phyloP scores from a whole-genome alignment of 1,140 invertebrate species.

The Drosophila kikkawai region DNA sequence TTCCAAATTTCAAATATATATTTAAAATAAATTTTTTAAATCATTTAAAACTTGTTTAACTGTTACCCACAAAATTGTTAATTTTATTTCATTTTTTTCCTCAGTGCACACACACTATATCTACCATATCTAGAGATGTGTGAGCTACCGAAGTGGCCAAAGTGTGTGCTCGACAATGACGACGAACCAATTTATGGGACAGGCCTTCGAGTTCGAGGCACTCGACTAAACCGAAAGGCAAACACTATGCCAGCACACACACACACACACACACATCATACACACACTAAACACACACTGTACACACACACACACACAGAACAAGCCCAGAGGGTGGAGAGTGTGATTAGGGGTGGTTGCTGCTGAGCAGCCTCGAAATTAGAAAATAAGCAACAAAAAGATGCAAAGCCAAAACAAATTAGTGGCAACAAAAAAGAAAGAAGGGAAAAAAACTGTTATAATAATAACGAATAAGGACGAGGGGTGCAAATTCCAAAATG shows the following conservation, averaged over 20 bases:
- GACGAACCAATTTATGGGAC: conserved; percentile 76
- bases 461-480: conserved; percentile 26
- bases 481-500: conserved; percentile 63
- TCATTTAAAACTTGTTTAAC: neutral
- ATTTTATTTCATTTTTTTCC: neutral
- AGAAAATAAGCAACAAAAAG: conserved; percentile 73
- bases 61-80: neutral
- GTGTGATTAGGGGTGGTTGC: conserved; percentile 21
- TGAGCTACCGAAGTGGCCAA: conserved; percentile 62
- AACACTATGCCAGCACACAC: conserved; percentile 49
- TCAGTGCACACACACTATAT: conserved; percentile 11
- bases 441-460: conserved; percentile 1
- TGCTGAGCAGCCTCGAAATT: conserved; percentile 46
- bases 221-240: conserved; percentile 62
- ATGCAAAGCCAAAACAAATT: conserved; percentile 55
- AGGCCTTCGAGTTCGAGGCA: conserved; percentile 38
- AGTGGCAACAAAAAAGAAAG: conserved; percentile 45
- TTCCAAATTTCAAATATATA: too few relatives aligned
- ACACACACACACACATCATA: conserved; percentile 28
- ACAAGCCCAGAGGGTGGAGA: neutral
- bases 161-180: conserved; percentile 70
- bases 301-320: conserved; percentile 19
- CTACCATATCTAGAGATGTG: conserved; percentile 30
- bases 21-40: neutral
- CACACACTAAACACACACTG: conserved; percentile 24